Conservation (phyloP, 1,140 invertebrate genomes). For the Calephelis virginiensis region DNA sequence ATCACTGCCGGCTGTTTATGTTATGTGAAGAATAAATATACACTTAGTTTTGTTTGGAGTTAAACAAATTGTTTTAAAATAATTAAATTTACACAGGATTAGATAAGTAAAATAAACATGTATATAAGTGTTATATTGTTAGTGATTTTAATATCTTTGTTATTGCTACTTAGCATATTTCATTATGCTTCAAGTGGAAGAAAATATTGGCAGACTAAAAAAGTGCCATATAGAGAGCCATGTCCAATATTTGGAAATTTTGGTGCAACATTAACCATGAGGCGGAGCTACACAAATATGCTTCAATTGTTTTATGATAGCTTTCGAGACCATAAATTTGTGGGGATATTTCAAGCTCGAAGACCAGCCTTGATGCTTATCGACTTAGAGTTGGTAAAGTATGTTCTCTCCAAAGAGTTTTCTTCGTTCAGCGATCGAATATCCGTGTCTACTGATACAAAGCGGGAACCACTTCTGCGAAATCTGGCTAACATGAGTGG, state of each 20-base stretch:
- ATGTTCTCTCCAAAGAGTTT: conserved; percentile 73
- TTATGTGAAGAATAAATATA: neutral
- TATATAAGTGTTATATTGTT: conserved; percentile 51
- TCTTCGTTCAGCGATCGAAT: conserved; percentile 67
- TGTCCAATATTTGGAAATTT: conserved; percentile 72
- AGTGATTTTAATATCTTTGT: conserved; percentile 45
- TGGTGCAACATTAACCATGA: conserved; percentile 59
- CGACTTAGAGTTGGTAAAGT: conserved; percentile 72
- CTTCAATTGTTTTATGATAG: conserved; percentile 59
- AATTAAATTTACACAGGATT: neutral
- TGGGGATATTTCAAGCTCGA: conserved; percentile 68
- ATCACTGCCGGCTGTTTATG: conserved; percentile 18
- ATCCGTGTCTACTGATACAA: conserved; percentile 62
- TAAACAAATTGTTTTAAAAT: neutral
- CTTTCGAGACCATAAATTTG: conserved; percentile 55
- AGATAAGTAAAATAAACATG: conserved; percentile 42
- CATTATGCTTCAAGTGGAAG: conserved; percentile 60
- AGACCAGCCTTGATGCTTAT: conserved; percentile 68
- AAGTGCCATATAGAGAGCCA: conserved; percentile 65
- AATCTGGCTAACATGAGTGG: conserved; percentile 73
- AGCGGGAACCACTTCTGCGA: conserved; percentile 62
- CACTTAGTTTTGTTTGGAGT: neutral
- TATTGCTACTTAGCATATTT: conserved; percentile 52
- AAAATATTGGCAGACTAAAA: conserved; percentile 61
- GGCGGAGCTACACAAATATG: conserved; percentile 59